phyloP scores from a whole-genome alignment of 2,888 invertebrate genomes.

The Polia nebulosa region DNA sequence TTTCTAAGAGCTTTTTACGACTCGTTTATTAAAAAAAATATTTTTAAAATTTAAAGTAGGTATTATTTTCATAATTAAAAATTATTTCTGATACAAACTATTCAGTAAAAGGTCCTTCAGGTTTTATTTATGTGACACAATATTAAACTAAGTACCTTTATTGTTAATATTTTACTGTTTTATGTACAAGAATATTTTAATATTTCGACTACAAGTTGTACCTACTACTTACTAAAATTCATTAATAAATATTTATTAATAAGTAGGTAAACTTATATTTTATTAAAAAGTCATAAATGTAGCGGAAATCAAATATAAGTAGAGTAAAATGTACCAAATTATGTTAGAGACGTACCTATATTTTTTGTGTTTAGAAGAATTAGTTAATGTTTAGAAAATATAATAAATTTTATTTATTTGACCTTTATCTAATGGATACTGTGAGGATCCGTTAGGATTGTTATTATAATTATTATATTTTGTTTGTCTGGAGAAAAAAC shows the following conservation, averaged over 20 bases:
- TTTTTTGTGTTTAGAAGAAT: conserved; percentile 68
- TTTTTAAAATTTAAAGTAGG: no score
- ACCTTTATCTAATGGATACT: conserved; percentile 52
- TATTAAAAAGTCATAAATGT: conserved; percentile 56
- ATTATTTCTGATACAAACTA: conserved; percentile 1
- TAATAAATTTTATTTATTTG: conserved; percentile 57
- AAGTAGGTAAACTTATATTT: conserved; percentile 63
- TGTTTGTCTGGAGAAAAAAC: conserved; percentile 72
- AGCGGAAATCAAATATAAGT: conserved; percentile 53
- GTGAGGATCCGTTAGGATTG: conserved; percentile 64
- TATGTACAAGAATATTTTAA: conserved; percentile 15
- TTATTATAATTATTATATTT: conserved; percentile 54
- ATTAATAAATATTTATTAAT: conserved; percentile 34
- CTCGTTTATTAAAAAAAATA: conserved; percentile 15
- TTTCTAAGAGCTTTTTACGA: conserved; percentile 14
- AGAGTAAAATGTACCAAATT: conserved; percentile 61
- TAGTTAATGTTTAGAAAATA: conserved; percentile 60
- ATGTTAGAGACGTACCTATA: conserved; percentile 64
- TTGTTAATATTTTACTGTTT: conserved; percentile 18
- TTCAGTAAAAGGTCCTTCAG: conserved; percentile 6
- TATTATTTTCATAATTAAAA: conserved; percentile 8
- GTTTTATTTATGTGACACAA: conserved; percentile 13
- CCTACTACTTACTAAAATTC: conserved; percentile 38
- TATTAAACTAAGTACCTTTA: conserved; percentile 21
- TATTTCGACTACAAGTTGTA: conserved; percentile 40